Base-by-base conservation (phyloP, 2,888 invertebrate genomes). In the Empis stercorea region DNA sequence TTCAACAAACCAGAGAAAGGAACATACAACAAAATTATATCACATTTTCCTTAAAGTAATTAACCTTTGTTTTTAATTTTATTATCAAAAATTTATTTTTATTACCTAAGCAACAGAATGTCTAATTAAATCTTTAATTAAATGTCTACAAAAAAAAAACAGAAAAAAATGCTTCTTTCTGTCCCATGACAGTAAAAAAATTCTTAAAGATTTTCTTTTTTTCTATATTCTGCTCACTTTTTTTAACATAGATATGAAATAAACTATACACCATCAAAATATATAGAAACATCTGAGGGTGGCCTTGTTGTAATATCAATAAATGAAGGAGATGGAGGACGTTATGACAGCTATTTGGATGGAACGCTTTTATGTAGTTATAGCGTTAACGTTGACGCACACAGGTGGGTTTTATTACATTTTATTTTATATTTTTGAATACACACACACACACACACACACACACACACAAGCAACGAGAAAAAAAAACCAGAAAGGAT, bases 321-420 rank as follows among this genome's bases (percentile, higher is more conserved):
- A 57, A 87, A 82, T 55, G 92, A 92, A 68, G 83, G 80, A 46
- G 92, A 93, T 66, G 86, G 86, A 43, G 92, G 91, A 13, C 77
- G 87, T 52, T 92, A 92, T 67, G 92, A 92, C 68, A 92, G 92
- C 68, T 87, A 87, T 81, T 78, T 92, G 61, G 91, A 88, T 49
- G 87, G 87, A 36, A 85, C 88, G 27, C 73, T 89, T 41, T 75
- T 92, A 30, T 91, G 89, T 70, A 88, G 88, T 37, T 92, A 91
- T 71, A 91, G 91, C 64, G 86, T 93, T 53, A 88, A 89, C 13
- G 92, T 93, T 13, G 92, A 93, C 68, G 87, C 84, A 38, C 89
- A 92, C 70, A 80, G 91, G 73, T 79, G 67, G 62, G 61, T 58
- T 52, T 52, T 48, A 49, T 44, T 49, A 49, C 40, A 32, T 42